Base-by-base conservation (phyloP, 2,797 vertebrate species). In the Pseudochaenichthys georgianus region DNA sequence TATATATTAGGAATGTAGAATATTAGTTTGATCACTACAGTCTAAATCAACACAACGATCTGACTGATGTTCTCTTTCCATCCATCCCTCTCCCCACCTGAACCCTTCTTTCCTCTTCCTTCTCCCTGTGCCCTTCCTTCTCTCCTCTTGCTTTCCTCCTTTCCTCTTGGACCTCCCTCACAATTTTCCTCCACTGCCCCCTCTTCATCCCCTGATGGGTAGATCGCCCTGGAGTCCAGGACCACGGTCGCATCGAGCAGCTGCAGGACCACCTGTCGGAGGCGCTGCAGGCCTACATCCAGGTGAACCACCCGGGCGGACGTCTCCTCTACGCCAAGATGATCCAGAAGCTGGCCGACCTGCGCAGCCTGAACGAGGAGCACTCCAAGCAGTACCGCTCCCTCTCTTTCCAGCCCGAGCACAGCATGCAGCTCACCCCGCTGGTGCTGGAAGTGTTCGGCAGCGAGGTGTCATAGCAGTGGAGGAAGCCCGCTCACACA, bases 301-400 rank as follows among this genome's bases (percentile, higher is more conserved):
- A 94, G 4, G 95, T 96, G 85, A 93, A 96, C 77, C 98, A 98
- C 90, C 95, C 96, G 0, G 97, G 97, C 2, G 94, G 96, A 42
- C 97, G 95, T 75, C 94, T 97, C 75, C 96, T 98, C 72, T 99
- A 99, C 0, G 96, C 98, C 84, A 99, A 97, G 93, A 99, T 99
- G 98, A 99, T 99, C 94, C 98, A 99, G 94, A 99, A 99, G 84
- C 92, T 99, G 73, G 96, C 98, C 0, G 98, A 99, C 87, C 95
- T 99, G 62, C 95, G 98, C 51, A 99, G 97, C 93, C 95, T 99
- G 64, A 99, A 98, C 0, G 97, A 99, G 93, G 97, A 99, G 91
- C 96, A 99, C 94, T 97, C 97, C 86, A 96, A 96, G 91, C 97
- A 99, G 94, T 99, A 98, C 90, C 97, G 96, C 85, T 96, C 93